Percentiles rank a stretch among this genome's conserved stretches.
These are phyloP conservation scores for Chiloscyllium plagiosum DNA, from an alignment of 2,113 vertebrate species.

Conservation along the genomic window DNA sequence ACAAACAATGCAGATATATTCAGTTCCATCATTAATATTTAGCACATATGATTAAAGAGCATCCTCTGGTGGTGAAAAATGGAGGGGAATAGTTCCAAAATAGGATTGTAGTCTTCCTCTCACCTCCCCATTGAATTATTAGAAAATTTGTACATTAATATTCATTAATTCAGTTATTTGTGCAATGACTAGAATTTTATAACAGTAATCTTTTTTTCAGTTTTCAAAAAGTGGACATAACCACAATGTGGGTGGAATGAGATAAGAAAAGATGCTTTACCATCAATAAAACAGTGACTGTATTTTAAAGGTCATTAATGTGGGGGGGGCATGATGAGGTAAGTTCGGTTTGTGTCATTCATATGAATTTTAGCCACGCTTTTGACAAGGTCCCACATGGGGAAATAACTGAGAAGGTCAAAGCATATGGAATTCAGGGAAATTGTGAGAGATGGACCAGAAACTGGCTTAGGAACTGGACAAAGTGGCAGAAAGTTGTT, in stretches of 20 bases:
- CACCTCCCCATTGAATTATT: neutral
- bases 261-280: neutral
- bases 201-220: neutral
- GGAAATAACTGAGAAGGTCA: no score
- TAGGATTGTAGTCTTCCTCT: neutral
- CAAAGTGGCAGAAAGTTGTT: no score
- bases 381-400: no score
- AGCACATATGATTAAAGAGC: neutral
- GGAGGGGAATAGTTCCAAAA: neutral
- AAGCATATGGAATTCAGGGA: no score
- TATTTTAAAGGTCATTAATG: neutral
- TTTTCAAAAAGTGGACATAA: neutral
- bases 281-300: neutral
- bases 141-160: neutral
- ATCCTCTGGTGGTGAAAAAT: slow-evolving; percentile 1
- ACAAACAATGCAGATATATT: neutral
- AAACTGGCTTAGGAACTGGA: no score
- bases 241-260: neutral
- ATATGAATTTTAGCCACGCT: no score
- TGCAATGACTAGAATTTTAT: neutral
- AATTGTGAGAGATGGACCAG: no score
- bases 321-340: neutral
- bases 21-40: neutral
- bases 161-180: neutral
- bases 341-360: no score